Evolutionary conservation across 2,797 vertebrate species (phyloP).

Genomic region (Rhinoraja longicauda): DNA sequence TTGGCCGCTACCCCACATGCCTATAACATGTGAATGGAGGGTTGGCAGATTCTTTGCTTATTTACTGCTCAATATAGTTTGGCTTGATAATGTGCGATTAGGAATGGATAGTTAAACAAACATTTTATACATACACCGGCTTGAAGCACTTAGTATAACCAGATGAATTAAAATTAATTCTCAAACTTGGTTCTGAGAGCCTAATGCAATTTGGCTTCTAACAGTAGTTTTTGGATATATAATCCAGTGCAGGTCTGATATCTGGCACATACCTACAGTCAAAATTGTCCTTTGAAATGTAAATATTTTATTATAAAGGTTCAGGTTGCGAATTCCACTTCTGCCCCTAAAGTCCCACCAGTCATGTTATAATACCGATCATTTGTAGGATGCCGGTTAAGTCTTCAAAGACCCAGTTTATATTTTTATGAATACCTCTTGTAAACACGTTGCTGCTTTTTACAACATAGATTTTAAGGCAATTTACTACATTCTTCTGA

Average conservation of each 20-base stretch:
- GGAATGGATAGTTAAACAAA: not conserved
- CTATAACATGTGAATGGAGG: not conserved
- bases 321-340: constrained; percentile 59
- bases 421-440: not conserved
- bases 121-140: constrained; percentile 48
- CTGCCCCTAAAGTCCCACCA: constrained; percentile 54
- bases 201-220: constrained; percentile 69
- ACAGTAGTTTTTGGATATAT: constrained; percentile 65
- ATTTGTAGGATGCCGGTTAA: not conserved
- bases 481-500: not conserved
- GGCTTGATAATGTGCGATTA: not conserved
- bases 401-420: not conserved
- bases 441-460: not conserved
- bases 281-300: constrained; percentile 48
- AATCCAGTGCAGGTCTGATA: constrained; percentile 63
- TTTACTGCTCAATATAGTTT: not conserved
- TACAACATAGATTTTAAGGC: not conserved
- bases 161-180: constrained; percentile 68
- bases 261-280: constrained; percentile 51
- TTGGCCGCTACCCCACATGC: not conserved
- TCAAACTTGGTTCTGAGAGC: constrained; percentile 67
- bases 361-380: not conserved
- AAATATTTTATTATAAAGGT: constrained; percentile 63
- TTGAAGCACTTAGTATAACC: constrained; percentile 66
- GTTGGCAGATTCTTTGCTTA: not conserved